Conservation (phyloP, 2,113 vertebrate genomes). For the Martes martes region DNA sequence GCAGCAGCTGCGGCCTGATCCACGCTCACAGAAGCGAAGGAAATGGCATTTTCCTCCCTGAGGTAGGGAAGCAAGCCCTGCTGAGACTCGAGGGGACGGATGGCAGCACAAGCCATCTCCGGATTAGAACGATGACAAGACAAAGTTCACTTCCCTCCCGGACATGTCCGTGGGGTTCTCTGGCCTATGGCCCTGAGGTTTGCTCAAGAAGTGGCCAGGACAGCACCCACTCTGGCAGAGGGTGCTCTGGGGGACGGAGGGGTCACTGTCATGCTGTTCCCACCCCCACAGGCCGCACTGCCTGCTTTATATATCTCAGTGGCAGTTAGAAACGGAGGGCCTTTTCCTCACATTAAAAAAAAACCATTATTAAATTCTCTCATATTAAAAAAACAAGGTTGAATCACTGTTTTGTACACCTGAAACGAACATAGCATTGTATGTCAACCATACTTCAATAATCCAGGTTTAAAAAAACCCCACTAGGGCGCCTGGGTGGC, state of each 20-base stretch:
- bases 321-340: not conserved
- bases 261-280: not conserved
- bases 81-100: not conserved
- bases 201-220: not conserved
- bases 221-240: not conserved
- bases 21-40: not conserved
- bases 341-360: not conserved
- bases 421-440: not conserved
- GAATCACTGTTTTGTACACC: not conserved
- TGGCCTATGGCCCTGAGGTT: not conserved
- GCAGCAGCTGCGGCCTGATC: not conserved
- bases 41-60: not conserved
- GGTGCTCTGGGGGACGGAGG: not conserved
- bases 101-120: not conserved
- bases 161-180: not conserved
- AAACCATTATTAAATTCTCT: not conserved
- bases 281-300: too few relatives aligned
- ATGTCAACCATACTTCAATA: not conserved
- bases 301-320: not conserved
- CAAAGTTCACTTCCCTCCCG: not conserved
- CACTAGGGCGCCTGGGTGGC: not conserved
- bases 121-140: not conserved
- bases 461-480: not conserved
- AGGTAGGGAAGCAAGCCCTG: too few relatives aligned
- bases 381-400: not conserved